Evolutionary conservation across 2,113 vertebrate genomes (phyloP).

Genomic region (Montifringilla adamsi): DNA sequence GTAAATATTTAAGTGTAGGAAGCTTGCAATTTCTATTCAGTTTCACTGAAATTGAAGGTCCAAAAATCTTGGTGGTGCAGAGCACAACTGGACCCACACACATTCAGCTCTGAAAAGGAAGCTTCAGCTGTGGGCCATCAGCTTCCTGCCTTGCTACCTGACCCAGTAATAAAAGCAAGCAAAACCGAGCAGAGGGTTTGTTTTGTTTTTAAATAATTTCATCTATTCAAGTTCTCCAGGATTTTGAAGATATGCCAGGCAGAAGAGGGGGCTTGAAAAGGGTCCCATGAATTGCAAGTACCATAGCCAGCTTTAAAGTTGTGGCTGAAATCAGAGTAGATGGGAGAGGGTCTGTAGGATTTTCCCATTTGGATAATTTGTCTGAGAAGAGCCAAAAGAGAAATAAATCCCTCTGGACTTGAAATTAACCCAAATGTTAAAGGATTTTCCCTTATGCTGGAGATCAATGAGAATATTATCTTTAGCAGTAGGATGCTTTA

Average conservation of each 20-base stretch:
- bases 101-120: not conserved
- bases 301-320: rapidly evolving
- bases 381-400: not conserved
- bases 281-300: not conserved
- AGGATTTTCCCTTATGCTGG: not conserved
- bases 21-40: not conserved
- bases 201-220: not conserved
- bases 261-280: not conserved
- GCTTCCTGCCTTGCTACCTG: not conserved
- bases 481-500: not conserved
- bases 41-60: not conserved
- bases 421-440: not conserved
- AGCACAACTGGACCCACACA: not conserved
- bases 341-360: not conserved
- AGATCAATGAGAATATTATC: not conserved
- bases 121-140: not conserved
- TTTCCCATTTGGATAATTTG: not conserved
- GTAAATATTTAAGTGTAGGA: not conserved
- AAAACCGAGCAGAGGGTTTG: not conserved
- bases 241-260: not conserved
- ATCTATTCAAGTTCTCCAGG: not conserved
- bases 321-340: not conserved
- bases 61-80: not conserved
- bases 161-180: not conserved
- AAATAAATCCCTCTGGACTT: not conserved